These are phyloP conservation scores for Magallana nippona DNA, from an alignment of 2,888 invertebrate genomes.

Conservation along the genomic window DNA sequence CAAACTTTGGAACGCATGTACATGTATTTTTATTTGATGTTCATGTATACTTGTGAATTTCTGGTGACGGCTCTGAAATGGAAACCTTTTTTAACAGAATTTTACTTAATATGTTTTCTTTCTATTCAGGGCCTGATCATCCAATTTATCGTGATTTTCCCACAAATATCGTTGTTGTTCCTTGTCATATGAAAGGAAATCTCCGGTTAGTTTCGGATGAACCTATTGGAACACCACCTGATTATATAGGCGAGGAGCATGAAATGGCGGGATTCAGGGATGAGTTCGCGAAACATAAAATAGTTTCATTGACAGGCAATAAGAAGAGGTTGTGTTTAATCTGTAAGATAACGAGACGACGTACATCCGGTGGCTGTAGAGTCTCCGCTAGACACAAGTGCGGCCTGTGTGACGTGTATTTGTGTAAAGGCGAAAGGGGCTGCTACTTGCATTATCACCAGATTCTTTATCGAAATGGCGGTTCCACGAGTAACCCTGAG, in stretches of 20 bases:
- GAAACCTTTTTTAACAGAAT: not conserved
- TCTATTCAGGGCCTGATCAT: conserved; percentile 26
- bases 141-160: not conserved
- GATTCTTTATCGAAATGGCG: conserved; percentile 10
- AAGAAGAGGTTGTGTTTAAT: conserved; percentile 40
- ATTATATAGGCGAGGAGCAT: not conserved
- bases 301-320: conserved; percentile 38
- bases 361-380: conserved; percentile 37
- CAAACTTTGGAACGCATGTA: no score
- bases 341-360: conserved; percentile 33
- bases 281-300: conserved; percentile 24
- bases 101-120: not conserved
- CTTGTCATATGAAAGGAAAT: not conserved
- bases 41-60: no score
- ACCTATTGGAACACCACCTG: not conserved
- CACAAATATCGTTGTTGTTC: not conserved
- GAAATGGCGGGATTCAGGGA: not conserved
- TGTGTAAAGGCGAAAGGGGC: conserved; percentile 38
- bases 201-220: not conserved
- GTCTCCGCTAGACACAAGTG: conserved; percentile 42
- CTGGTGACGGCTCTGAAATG: not conserved
- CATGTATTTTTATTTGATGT: no score
- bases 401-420: conserved; percentile 34
- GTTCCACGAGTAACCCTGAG: not conserved
- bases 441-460: conserved; percentile 36